Percentiles rank a stretch among this genome's conserved stretches.
phyloP scores from a whole-genome alignment of 2,888 invertebrate species.

The Zonitis immaculata region DNA sequence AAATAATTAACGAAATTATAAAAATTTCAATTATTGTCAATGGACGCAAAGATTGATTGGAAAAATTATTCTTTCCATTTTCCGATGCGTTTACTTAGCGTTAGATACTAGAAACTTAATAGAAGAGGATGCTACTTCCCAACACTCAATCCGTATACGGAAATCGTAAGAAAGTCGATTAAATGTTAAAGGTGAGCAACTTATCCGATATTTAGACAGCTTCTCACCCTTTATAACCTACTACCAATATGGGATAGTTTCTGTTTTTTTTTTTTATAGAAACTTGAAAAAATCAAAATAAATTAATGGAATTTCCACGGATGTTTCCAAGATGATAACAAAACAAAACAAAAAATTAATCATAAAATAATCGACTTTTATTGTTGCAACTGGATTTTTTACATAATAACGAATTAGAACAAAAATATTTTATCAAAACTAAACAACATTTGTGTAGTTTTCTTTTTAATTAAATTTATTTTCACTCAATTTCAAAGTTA shows the following conservation, averaged over 20 bases:
- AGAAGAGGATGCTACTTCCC: conserved; percentile 29
- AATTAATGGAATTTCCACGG: no score
- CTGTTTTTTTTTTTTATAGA: conserved; percentile 1
- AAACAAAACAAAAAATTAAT: no score
- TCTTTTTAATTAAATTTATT: no score
- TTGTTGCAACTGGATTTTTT: background rate
- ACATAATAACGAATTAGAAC: background rate
- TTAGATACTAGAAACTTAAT: conserved; percentile 31
- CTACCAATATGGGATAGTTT: no score
- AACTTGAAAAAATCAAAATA: no score
- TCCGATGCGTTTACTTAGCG: conserved; percentile 27
- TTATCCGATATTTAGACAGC: conserved; percentile 18
- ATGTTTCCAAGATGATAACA: no score
- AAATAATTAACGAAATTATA: no score
- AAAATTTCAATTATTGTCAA: no score
- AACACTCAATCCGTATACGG: conserved; percentile 28
- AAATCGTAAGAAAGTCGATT: conserved; percentile 34
- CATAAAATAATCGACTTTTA: no score
- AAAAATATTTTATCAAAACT: background rate
- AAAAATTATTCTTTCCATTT: conserved; percentile 26
- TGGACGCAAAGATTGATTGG: no score
- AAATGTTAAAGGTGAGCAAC: conserved; percentile 34
- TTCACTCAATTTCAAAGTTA: no score
- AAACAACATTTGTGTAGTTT: no score
- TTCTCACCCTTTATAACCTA: conserved; percentile 6